phyloP scores from a whole-genome alignment of 2,797 vertebrate species.

The Geotria australis region DNA sequence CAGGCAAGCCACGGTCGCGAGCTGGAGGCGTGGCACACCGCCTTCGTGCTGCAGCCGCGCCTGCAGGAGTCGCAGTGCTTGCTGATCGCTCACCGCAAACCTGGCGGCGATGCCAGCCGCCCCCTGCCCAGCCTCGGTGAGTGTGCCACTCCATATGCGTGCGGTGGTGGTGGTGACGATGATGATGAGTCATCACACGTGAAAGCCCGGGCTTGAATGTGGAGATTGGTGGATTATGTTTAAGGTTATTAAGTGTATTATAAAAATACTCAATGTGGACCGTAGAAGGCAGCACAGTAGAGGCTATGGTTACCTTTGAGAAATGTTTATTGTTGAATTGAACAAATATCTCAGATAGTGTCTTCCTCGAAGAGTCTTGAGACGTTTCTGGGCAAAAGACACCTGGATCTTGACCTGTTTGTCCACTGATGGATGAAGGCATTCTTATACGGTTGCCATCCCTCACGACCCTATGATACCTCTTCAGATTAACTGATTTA shows the following conservation, averaged over 20 bases:
- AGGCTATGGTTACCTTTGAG: too few relatives aligned
- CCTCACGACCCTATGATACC: too few relatives aligned
- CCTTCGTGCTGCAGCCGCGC: slow-evolving; percentile 45
- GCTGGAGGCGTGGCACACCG: slow-evolving; percentile 48
- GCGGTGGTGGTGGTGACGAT: slow-evolving; percentile 1
- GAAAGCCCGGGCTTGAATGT: neutral
- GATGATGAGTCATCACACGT: neutral
- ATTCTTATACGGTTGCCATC: too few relatives aligned
- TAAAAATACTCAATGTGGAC: neutral
- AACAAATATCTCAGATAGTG: too few relatives aligned
- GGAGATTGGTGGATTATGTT: neutral
- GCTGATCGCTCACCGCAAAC: slow-evolving; percentile 68
- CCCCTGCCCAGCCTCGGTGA: slow-evolving; percentile 34
- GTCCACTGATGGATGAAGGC: too few relatives aligned
- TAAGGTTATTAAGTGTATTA: too few relatives aligned
- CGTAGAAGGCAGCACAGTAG: neutral
- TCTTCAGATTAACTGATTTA: too few relatives aligned
- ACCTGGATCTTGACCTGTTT: too few relatives aligned
- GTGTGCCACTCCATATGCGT: slow-evolving; percentile 1
- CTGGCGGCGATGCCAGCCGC: slow-evolving; percentile 20
- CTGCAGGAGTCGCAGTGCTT: slow-evolving; percentile 49
- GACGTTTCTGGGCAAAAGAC: too few relatives aligned
- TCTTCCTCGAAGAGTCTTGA: too few relatives aligned
- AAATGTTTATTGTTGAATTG: too few relatives aligned
- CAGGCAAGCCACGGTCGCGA: slow-evolving; percentile 58